Evolutionary conservation across 53 echinoderm and acorn worm species (phyloP), one percentile per base, ranked within the genome.

Genomic region (Echinometra lucunter): DNA sequence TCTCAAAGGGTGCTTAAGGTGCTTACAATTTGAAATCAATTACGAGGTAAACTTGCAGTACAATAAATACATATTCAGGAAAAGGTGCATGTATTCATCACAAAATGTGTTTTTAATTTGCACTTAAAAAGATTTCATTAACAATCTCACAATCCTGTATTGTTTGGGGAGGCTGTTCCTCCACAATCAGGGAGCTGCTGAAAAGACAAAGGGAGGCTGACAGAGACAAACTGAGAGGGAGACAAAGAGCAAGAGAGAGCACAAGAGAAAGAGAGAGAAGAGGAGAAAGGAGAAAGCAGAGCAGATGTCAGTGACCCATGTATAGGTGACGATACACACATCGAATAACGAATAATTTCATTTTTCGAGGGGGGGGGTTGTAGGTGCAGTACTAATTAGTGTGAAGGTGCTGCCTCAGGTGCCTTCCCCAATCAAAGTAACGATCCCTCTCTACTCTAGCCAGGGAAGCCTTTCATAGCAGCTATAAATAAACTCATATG

Each of bases 341-440:
- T 38, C 81, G 44, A 81, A 21, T 81, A 42, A 38, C 23, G 81
- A 42, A 81, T 81, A 81, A 81, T 81, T 81, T 81, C 81, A 81
- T 81, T 38, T 81, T 81, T 44, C 42, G 2, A 21, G 38, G 23
- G 40, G 32, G 69, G 69, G 69, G 69, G 69, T 9, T 8, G 69
- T 69, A 4, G 23, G 21, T 81, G 23, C 21, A 21, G 81, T 19
- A 44, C 44, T 81, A 81, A 81, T 81, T 81, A 81, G 81, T 81
- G 21, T 81, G 81, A 17, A 81, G 81, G 44, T 81, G 81, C 81
- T 44, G 44, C 40, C 42, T 25, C 5, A 44, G 81, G 42, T 81
- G 23, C 3, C 6, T 23, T 42, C 7, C 25, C 21, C 81, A 69
- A 30, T 69, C 69, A 69, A 69, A 34, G 32, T 32, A 69, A 69